A percentile compares a stretch with the other conserved stretches of the same genome.
phyloP scores from a whole-genome alignment of 2,797 vertebrate genomes.

The Apogon hyalosoma region DNA sequence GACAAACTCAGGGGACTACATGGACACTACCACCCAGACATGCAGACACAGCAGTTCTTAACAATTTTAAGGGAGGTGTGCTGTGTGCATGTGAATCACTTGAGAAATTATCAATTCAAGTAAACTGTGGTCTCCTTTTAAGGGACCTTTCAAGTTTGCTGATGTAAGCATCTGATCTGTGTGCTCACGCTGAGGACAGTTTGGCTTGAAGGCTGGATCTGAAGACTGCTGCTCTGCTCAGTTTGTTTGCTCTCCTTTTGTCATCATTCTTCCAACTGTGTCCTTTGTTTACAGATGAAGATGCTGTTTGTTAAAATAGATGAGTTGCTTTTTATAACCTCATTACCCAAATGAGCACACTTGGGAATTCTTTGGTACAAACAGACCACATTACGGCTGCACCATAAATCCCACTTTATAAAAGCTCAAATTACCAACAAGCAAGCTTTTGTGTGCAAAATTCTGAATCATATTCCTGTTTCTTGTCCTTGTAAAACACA shows the following conservation, averaged over 20 bases:
- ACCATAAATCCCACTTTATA: conserved; percentile 10
- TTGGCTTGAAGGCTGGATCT: not conserved
- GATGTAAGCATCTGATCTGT: conserved; percentile 22
- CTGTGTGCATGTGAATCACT: conserved; percentile 16
- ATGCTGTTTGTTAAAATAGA: conserved; percentile 39
- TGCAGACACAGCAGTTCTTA: conserved; percentile 25
- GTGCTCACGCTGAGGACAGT: conserved; percentile 13
- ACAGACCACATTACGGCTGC: not conserved
- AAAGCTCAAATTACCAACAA: conserved; percentile 8
- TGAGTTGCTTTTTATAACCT: conserved; percentile 18
- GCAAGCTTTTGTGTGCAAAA: conserved; percentile 5
- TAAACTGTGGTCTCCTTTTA: conserved; percentile 5
- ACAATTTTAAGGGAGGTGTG: conserved; percentile 2
- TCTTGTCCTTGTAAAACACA: conserved; percentile 8
- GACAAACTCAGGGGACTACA: not conserved
- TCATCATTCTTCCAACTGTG: conserved; percentile 22
- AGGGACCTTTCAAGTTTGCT: conserved; percentile 11
- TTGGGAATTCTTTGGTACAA: not conserved
- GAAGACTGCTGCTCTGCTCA: not conserved
- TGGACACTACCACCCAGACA: not conserved
- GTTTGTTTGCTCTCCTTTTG: conserved; percentile 38
- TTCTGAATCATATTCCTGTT: conserved; percentile 7
- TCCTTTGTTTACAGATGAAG: conserved; percentile 54
- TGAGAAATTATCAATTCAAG: conserved; percentile 56
- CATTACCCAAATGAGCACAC: conserved; percentile 49